Conservation (phyloP, 2,113 vertebrate species). For the Tonatia bakeri region DNA sequence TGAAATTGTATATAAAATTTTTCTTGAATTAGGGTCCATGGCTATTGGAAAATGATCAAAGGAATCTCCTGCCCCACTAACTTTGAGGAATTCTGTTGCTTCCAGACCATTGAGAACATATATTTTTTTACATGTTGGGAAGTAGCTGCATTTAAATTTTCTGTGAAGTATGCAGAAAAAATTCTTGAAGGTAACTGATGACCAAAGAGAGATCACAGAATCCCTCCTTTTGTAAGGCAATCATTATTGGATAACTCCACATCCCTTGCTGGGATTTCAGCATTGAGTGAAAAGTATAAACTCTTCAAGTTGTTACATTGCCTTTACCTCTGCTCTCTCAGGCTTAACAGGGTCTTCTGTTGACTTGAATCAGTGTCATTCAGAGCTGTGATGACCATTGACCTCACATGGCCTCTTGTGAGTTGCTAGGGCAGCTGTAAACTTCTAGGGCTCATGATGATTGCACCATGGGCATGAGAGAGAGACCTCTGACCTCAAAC, state of each 20-base stretch:
- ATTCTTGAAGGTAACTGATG: not conserved
- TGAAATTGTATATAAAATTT: not conserved
- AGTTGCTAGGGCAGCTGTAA: not conserved
- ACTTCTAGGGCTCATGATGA: not conserved
- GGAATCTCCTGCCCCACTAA: accelerated
- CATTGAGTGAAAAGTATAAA: not conserved
- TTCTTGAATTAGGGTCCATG: not conserved
- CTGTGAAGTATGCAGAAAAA: not conserved
- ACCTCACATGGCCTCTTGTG: not conserved
- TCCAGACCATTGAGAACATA: not conserved
- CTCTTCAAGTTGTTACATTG: not conserved
- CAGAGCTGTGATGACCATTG: not conserved
- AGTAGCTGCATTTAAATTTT: not conserved
- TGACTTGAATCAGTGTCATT: not conserved
- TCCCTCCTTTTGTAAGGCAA: not conserved
- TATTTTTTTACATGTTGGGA: not conserved
- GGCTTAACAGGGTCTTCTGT: not conserved
- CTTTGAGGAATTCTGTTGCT: not conserved
- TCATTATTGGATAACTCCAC: not conserved
- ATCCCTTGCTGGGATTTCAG: not conserved
- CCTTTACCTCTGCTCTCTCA: not conserved
- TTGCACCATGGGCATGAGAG: not conserved
- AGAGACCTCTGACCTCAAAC: not conserved
- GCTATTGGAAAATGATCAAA: not conserved
- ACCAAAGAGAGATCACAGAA: not conserved